Evolutionary conservation across 2,888 invertebrate species (phyloP).

Genomic region (Fragum whitleyi): DNA sequence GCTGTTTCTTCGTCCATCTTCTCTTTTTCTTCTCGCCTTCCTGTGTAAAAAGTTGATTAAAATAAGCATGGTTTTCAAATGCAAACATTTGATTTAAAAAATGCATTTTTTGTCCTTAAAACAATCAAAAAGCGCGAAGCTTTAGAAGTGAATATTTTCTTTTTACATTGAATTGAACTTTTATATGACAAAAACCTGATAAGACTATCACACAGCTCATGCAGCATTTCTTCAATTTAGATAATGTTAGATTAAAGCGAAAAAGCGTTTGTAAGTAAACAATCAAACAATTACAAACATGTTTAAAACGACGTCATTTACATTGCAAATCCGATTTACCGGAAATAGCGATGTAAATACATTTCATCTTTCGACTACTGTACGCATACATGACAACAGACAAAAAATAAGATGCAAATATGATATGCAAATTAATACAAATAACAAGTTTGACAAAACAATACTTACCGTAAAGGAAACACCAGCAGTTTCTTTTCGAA

Average conservation of each 20-base stretch:
- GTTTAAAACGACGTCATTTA: neutral
- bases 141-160: too few species aligned
- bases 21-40: slow-evolving; percentile 60
- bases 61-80: neutral
- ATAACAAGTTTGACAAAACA: slow-evolving; percentile 1
- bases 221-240: neutral
- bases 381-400: neutral
- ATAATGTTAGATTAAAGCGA: neutral
- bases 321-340: neutral
- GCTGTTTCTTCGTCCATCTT: slow-evolving; percentile 62
- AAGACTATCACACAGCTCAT: neutral
- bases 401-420: neutral
- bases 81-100: too few species aligned
- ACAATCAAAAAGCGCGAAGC: too few species aligned
- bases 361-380: neutral
- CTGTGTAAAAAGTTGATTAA: slow-evolving; percentile 33
- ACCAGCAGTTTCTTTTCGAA: neutral
- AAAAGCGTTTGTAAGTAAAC: slow-evolving; percentile 1
- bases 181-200: too few species aligned
- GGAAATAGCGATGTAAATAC: neutral
- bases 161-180: too few species aligned
- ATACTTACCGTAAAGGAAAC: slow-evolving; percentile 15
- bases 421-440: slow-evolving; percentile 7
- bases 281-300: neutral
- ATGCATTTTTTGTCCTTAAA: too few species aligned